Evolutionary conservation across 2,888 invertebrate species (phyloP).

Genomic region (Mythimna impura): DNA sequence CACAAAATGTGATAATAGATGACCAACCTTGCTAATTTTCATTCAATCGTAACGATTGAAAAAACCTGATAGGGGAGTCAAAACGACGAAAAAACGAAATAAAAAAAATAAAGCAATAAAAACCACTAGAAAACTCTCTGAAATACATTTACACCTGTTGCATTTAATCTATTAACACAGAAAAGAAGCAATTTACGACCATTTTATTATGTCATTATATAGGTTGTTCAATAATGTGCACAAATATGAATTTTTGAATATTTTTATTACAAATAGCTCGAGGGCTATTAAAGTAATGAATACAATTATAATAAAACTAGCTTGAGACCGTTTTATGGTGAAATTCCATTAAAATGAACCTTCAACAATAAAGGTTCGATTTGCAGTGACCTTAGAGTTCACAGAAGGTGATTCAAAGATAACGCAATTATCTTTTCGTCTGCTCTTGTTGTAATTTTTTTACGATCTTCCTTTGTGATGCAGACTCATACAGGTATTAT

Average conservation of each 20-base stretch:
- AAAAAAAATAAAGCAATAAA: background rate
- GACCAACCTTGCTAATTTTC: too few relatives aligned
- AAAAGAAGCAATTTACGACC: constrained; percentile 15
- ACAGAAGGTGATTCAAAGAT: constrained; percentile 25
- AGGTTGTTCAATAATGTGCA: background rate
- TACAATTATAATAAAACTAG: constrained; percentile 56
- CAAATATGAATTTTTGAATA: constrained; percentile 28
- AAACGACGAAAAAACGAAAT: background rate
- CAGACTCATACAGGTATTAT: too few relatives aligned
- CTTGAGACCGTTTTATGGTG: constrained; percentile 39
- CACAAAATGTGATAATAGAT: too few relatives aligned
- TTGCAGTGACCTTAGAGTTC: constrained; percentile 26
- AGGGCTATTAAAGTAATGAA: constrained; percentile 23
- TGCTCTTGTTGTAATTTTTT: too few relatives aligned
- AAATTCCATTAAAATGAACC: constrained; percentile 40
- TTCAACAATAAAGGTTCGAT: constrained; percentile 13
- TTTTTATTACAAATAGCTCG: constrained; percentile 34
- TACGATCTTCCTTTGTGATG: too few relatives aligned
- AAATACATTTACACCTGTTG: constrained; percentile 39
- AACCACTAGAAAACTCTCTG: background rate
- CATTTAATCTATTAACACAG: constrained; percentile 10
- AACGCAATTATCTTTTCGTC: too few relatives aligned
- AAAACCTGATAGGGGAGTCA: too few relatives aligned
- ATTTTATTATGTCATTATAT: background rate
- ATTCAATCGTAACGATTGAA: too few relatives aligned